Conservation (phyloP, 2,113 vertebrate genomes). For the Psephotus haematonotus region DNA sequence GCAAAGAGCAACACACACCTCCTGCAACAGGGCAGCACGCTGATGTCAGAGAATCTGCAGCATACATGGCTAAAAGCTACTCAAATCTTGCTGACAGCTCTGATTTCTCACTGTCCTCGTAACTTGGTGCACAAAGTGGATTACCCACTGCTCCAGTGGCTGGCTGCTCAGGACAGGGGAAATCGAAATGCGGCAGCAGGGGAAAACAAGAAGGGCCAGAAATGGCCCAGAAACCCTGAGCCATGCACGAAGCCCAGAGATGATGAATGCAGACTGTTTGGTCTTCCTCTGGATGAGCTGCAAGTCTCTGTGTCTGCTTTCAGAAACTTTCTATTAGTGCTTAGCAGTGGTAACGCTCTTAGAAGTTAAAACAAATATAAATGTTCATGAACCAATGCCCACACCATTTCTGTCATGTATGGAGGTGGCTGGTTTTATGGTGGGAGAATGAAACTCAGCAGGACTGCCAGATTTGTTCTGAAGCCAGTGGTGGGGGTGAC, state of each 20-base stretch:
- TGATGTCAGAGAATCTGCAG: fast-evolving
- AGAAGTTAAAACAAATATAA: background rate
- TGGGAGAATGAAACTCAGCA: background rate
- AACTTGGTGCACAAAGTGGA: fast-evolving
- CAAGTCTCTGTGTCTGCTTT: background rate
- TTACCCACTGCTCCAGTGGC: background rate
- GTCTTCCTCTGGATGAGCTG: background rate
- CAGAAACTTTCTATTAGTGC: background rate
- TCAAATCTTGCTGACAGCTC: fast-evolving
- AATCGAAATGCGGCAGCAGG: background rate
- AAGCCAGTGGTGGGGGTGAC: fast-evolving
- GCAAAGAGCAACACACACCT: background rate
- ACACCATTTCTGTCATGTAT: background rate
- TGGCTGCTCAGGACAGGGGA: background rate
- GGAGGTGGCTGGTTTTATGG: background rate
- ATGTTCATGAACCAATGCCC: background rate
- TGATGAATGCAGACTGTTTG: background rate
- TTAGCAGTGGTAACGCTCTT: background rate
- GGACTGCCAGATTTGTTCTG: background rate
- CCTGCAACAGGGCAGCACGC: background rate
- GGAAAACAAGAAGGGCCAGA: background rate
- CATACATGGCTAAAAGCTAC: background rate
- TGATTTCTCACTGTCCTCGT: background rate
- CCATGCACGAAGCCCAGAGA: fast-evolving
- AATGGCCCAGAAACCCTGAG: background rate